phyloP scores from a whole-genome alignment of 2,888 invertebrate genomes.

The Pocota personata region DNA sequence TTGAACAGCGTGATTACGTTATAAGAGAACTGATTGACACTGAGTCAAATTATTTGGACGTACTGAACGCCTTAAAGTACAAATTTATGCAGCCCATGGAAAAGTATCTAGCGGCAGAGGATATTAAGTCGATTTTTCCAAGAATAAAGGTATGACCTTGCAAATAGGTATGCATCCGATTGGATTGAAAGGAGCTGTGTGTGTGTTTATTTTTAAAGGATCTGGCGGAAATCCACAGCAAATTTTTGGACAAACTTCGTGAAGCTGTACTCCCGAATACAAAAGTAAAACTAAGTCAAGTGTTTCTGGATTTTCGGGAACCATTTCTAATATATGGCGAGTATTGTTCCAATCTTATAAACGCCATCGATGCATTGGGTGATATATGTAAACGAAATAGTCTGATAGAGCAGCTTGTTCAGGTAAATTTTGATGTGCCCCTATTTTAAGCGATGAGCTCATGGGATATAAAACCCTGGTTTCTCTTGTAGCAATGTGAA shows the following conservation, averaged over 20 bases:
- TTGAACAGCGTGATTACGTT: constrained; percentile 96
- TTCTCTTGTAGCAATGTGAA: constrained; percentile 90
- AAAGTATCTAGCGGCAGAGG: constrained; percentile 88
- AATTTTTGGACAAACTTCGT: constrained; percentile 91
- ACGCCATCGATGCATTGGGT: constrained; percentile 92
- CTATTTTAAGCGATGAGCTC: not conserved
- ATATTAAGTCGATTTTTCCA: constrained; percentile 92
- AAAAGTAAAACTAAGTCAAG: constrained; percentile 87
- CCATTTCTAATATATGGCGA: constrained; percentile 96
- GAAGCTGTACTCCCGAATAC: constrained; percentile 87
- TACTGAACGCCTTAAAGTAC: constrained; percentile 91
- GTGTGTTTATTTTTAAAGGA: constrained; percentile 85
- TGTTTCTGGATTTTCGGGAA: constrained; percentile 95
- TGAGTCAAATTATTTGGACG: constrained; percentile 98
- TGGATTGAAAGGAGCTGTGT: not conserved
- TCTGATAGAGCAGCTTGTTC: constrained; percentile 81
- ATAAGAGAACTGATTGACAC: constrained; percentile 97
- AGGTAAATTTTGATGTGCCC: constrained; percentile 74
- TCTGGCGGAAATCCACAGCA: constrained; percentile 92
- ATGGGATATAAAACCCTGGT: not conserved
- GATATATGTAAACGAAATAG: constrained; percentile 82
- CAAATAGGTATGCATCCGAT: not conserved
- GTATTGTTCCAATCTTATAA: constrained; percentile 96
- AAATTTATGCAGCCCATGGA: constrained; percentile 92
- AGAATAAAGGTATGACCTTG: constrained; percentile 90